Conservation (phyloP, 2,797 vertebrate species). For the Xenops minutus region DNA sequence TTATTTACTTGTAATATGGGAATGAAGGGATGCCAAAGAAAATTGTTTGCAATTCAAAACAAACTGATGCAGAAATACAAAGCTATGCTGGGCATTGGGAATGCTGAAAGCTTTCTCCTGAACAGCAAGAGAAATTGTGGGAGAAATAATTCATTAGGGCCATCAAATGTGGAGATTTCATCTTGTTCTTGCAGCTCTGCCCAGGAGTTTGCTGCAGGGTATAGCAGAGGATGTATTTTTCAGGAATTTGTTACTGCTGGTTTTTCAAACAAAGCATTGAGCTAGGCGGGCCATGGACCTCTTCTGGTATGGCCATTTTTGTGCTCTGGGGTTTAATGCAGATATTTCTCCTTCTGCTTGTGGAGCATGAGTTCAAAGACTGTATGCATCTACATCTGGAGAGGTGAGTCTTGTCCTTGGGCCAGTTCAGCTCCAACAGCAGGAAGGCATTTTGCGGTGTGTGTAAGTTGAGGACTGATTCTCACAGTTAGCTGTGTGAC, state of each 20-base stretch:
- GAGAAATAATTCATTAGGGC: background rate
- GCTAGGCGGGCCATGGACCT: accelerated
- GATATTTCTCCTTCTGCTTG: background rate
- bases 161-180: background rate
- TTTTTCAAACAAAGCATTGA: background rate
- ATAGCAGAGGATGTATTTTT: background rate
- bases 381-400: accelerated
- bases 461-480: background rate
- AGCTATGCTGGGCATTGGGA: accelerated
- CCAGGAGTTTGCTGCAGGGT: background rate
- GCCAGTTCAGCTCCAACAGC: background rate
- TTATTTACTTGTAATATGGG: background rate
- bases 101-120: background rate
- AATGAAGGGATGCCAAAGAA: background rate
- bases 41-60: background rate
- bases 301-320: background rate
- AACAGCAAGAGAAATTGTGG: background rate
- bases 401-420: background rate
- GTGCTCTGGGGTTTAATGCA: background rate
- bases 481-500: background rate
- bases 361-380: background rate
- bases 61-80: background rate
- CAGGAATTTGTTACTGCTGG: background rate
- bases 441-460: background rate
- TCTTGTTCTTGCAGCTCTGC: background rate